Base-by-base conservation (phyloP, 2,888 invertebrate species). In the Silvanus unidentatus region DNA sequence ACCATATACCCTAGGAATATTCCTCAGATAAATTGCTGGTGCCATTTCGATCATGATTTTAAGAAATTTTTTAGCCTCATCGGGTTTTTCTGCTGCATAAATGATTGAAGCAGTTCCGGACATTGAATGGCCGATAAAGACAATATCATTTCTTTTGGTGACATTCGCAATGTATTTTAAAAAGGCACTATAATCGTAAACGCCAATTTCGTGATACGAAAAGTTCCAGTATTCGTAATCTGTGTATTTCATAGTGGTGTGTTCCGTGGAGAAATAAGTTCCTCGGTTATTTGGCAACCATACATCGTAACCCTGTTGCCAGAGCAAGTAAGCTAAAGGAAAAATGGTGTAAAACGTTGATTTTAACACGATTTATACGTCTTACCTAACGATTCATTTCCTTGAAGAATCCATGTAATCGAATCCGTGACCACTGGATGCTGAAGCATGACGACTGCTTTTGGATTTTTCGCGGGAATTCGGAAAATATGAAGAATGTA, bases 251-350 rank as follows among this genome's bases (percentile, higher is more conserved):
- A 44, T 22, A 29, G 48, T 39, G 5, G 16, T 14, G 34, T 54
- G 54, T 39, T 40, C 39, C 5, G 39, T 13, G 2, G 52, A 52
- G 15, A 41, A 50, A 12, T 16, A 45, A 10, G 49, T 48, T 10
- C 54, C 54, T 30, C 54, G 34, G 30, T 45, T 40, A 36, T 50
- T 52, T 12, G 52, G 48, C 27, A 54, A 27, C 54, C 54, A 54
- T 12, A 54, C 16, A 28, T 54, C 54, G 28, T 48, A 54, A 4
- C 52, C 52, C 2, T 41, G 39, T 22, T 39, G 36, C 43, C 45
- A 45, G 2, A 54, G 28, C 10, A 39, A 16, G 30, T 50, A 32
- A 11, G 50, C 51, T 54, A 29, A 27, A 32, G n/a, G n/a, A n/a
- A n/a, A n/a, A n/a, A n/a, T n/a, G n/a, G n/a, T n/a, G n/a, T n/a